Percentiles rank a stretch among this genome's conserved stretches.
Conservation (phyloP, 1,140 invertebrate genomes). For the Penaeus japonicus region DNA sequence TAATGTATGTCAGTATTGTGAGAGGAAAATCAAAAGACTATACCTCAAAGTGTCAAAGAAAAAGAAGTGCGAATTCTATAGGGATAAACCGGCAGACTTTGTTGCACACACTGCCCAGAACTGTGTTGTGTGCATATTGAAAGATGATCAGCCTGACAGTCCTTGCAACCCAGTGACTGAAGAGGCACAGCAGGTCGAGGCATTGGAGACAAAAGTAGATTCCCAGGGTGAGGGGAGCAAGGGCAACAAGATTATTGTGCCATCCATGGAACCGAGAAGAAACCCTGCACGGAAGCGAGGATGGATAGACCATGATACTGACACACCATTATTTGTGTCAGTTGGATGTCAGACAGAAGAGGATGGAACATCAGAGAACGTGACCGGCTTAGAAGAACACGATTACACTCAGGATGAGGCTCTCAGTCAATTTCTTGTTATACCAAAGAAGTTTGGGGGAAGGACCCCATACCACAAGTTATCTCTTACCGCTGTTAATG, state of each 20-base stretch:
- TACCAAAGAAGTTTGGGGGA: conserved; percentile 37
- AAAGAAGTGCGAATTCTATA: conserved; percentile 43
- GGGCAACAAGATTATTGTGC: not conserved
- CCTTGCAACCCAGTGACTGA: not conserved
- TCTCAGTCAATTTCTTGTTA: conserved; percentile 7
- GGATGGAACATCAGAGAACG: not conserved
- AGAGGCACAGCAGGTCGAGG: not conserved
- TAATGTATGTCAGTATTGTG: conserved; percentile 39
- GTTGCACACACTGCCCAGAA: conserved; percentile 24
- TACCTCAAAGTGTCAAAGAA: conserved; percentile 41
- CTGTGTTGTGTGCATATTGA: conserved; percentile 31
- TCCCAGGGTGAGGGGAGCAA: not conserved
- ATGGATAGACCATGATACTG: not conserved
- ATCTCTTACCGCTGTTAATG: conserved; percentile 32
- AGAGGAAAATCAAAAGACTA: conserved; percentile 45
- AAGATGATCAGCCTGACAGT: not conserved
- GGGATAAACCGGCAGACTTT: conserved; percentile 35
- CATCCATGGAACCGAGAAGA: conserved; percentile 9
- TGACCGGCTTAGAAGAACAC: conserved; percentile 38
- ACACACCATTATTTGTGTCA: not conserved
- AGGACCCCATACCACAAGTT: conserved; percentile 40
- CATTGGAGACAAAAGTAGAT: not conserved
- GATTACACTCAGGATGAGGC: conserved; percentile 42
- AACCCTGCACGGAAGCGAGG: conserved; percentile 31
- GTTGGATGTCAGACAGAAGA: conserved; percentile 25